A percentile compares a stretch with the other conserved stretches of the same genome.
phyloP scores from a whole-genome alignment of 2,888 invertebrate genomes.

The Lamellibrachia columna region DNA sequence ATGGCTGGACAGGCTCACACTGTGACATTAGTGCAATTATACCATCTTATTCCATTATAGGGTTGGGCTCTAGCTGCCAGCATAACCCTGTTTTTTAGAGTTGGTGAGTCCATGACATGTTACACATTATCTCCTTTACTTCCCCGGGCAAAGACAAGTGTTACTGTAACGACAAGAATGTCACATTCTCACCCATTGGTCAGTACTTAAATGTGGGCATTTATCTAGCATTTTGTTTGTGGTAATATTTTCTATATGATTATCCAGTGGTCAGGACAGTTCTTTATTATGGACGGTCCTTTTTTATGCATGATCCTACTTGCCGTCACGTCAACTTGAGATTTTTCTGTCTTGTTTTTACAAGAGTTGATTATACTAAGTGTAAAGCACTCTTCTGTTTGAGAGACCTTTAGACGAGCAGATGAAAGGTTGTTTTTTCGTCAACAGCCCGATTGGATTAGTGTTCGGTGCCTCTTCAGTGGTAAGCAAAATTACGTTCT shows the following conservation, averaged over 20 bases:
- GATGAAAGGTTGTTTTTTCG: neutral
- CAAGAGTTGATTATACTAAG: neutral
- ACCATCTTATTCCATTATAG: too few relatives aligned
- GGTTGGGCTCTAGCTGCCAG: too few relatives aligned
- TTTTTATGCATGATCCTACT: neutral
- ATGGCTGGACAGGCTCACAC: too few relatives aligned
- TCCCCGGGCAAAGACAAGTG: neutral
- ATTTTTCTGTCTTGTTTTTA: neutral
- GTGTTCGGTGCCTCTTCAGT: neutral
- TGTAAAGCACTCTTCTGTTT: neutral
- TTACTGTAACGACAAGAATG: neutral
- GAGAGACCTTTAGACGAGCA: neutral
- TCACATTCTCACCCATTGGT: neutral
- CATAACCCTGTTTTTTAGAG: too few relatives aligned
- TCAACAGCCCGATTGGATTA: neutral
- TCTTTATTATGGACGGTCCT: neutral
- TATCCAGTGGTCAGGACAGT: neutral
- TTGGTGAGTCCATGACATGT: too few relatives aligned
- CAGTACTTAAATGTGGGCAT: neutral
- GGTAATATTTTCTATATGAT: neutral
- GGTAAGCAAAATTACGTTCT: neutral
- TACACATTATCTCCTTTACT: too few relatives aligned
- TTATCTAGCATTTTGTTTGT: neutral
- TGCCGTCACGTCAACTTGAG: neutral
- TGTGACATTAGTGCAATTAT: too few relatives aligned